phyloP scores from a whole-genome alignment of 2,113 vertebrate species.

The Craseonycteris thonglongyai region DNA sequence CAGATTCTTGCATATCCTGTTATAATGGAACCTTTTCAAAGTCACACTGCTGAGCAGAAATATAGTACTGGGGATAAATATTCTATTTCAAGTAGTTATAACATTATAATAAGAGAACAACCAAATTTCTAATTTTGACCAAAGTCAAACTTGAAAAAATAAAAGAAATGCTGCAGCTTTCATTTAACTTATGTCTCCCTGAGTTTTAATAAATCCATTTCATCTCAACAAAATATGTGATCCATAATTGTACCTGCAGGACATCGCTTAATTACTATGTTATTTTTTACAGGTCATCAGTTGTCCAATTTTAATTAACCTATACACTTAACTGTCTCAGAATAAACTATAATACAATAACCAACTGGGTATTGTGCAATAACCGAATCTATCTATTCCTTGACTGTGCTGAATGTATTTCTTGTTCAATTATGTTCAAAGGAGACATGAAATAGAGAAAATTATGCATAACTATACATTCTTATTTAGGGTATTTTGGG shows the following conservation, averaged over 20 bases:
- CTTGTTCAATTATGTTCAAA: not conserved
- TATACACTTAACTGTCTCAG: not conserved
- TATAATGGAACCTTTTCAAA: not conserved
- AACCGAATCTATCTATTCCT: not conserved
- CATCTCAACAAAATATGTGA: slow-evolving; percentile 15
- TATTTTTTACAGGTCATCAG: slow-evolving; percentile 28
- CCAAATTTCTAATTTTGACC: not conserved
- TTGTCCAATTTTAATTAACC: not conserved
- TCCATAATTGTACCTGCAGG: not conserved
- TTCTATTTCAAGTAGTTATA: not conserved
- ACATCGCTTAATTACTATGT: not conserved
- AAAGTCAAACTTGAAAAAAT: not conserved
- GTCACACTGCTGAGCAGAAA: not conserved
- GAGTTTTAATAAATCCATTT: slow-evolving; percentile 8
- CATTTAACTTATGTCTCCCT: not conserved
- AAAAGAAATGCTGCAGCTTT: not conserved
- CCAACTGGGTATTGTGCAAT: slow-evolving; percentile 4
- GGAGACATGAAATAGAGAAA: not conserved
- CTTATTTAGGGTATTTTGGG: not conserved
- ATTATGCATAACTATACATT: not conserved
- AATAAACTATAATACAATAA: not conserved
- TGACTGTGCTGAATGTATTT: not conserved
- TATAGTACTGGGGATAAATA: not conserved
- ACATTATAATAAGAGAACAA: not conserved
- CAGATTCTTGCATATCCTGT: not conserved